These are phyloP conservation scores for Plutomurus gul DNA, from an alignment of 1,140 invertebrate species.

Conservation along the genomic window DNA sequence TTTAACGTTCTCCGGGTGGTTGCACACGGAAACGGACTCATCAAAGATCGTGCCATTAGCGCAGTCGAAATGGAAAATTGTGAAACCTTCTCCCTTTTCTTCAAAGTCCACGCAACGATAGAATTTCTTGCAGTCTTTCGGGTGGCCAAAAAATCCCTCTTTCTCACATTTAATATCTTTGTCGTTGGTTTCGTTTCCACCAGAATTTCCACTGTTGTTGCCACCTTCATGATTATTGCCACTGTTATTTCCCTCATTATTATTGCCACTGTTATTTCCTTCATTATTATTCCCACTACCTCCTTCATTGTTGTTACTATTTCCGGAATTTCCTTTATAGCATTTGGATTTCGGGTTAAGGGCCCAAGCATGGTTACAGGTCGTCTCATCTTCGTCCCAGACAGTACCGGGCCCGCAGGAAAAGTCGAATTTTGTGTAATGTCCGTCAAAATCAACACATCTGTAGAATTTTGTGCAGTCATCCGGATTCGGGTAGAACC, in stretches of 20 bases:
- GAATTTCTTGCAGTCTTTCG: slow-evolving; percentile 64
- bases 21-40: slow-evolving; percentile 62
- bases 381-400: slow-evolving; percentile 69
- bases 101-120: slow-evolving; percentile 63
- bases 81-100: slow-evolving; percentile 65
- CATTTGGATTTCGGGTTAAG: slow-evolving; percentile 55
- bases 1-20: slow-evolving; percentile 58
- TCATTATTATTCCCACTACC: neutral
- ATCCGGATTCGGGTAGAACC: slow-evolving; percentile 67
- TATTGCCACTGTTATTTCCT: neutral
- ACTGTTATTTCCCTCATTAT: neutral
- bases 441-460: slow-evolving; percentile 59
- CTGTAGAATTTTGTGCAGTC: slow-evolving; percentile 65
- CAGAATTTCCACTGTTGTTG: neutral
- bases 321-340: slow-evolving; percentile 8
- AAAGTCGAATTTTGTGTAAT: slow-evolving; percentile 64
- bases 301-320: neutral
- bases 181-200: neutral
- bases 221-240: neutral
- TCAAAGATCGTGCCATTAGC: slow-evolving; percentile 58
- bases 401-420: slow-evolving; percentile 71
- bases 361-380: slow-evolving; percentile 68
- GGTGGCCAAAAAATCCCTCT: slow-evolving; percentile 70
- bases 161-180: slow-evolving; percentile 58
- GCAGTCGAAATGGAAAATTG: slow-evolving; percentile 59